Conservation (phyloP, 1,140 invertebrate species). For the Drosophila sturtevanti region DNA sequence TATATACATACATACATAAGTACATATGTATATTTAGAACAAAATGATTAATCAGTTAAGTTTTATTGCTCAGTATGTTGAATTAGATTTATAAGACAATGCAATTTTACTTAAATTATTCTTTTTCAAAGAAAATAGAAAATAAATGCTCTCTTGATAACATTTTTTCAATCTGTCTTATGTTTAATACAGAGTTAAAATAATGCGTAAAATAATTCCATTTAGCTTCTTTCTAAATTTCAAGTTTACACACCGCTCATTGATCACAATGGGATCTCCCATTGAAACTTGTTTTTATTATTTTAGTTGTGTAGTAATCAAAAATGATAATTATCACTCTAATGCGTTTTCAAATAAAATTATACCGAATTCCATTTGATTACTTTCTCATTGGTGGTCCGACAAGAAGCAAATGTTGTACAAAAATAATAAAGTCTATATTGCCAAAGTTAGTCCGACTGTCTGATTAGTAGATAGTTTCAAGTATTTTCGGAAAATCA, state of each 20-base stretch:
- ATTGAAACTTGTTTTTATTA: neutral
- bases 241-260: neutral
- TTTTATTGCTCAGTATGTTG: too few species aligned
- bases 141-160: too few species aligned
- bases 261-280: neutral
- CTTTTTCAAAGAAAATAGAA: too few species aligned
- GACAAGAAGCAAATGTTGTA: neutral
- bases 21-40: too few species aligned
- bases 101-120: too few species aligned
- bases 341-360: neutral
- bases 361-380: neutral
- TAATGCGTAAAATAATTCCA: too few species aligned
- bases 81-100: too few species aligned
- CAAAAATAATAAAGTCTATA: neutral
- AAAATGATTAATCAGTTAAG: too few species aligned
- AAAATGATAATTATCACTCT: neutral
- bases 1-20: too few species aligned
- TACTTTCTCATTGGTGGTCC: neutral
- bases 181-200: too few species aligned
- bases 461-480: neutral
- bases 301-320: neutral
- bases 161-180: too few species aligned
- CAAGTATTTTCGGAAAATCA: conserved; percentile 5
- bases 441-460: neutral
- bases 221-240: too few species aligned